These are phyloP conservation scores for Globodera ellingtonae DNA, from an alignment of 1,140 invertebrate species.

Conservation along the genomic window DNA sequence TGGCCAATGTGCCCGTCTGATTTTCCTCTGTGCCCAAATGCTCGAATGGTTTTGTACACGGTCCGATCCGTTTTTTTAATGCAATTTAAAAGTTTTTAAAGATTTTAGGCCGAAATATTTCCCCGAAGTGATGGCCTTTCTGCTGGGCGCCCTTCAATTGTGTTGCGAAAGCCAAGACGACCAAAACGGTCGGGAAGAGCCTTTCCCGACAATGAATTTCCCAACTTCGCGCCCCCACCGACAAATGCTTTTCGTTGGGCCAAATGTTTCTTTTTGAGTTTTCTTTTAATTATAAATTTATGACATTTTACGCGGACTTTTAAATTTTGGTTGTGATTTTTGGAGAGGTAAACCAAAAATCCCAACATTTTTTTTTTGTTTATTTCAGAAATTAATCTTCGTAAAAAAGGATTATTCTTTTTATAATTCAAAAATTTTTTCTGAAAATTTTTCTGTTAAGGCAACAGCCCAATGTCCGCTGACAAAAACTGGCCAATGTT, in stretches of 20 bases:
- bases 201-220: slow-evolving; percentile 14
- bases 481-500: not conserved
- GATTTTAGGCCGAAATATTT: not conserved
- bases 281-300: no score
- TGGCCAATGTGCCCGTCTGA: slow-evolving; percentile 7
- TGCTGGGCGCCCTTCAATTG: slow-evolving; percentile 16
- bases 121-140: slow-evolving; percentile 22
- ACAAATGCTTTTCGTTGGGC: slow-evolving; percentile 7
- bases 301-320: no score
- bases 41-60: not conserved
- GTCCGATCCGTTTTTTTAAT: not conserved
- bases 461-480: no score
- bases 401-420: no score
- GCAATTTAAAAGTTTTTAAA: not conserved
- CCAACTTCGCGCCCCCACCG: slow-evolving; percentile 14
- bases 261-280: not conserved
- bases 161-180: not conserved
- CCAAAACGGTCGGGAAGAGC: not conserved
- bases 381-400: no score
- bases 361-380: not conserved
- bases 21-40: slow-evolving; percentile 10
- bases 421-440: no score
- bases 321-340: no score
- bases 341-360: not conserved
- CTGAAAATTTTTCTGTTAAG: no score